A percentile compares a stretch with the other conserved stretches of the same genome.
These are phyloP conservation scores for Neodiprion fabricii DNA, from an alignment of 1,140 invertebrate species.

Conservation along the genomic window DNA sequence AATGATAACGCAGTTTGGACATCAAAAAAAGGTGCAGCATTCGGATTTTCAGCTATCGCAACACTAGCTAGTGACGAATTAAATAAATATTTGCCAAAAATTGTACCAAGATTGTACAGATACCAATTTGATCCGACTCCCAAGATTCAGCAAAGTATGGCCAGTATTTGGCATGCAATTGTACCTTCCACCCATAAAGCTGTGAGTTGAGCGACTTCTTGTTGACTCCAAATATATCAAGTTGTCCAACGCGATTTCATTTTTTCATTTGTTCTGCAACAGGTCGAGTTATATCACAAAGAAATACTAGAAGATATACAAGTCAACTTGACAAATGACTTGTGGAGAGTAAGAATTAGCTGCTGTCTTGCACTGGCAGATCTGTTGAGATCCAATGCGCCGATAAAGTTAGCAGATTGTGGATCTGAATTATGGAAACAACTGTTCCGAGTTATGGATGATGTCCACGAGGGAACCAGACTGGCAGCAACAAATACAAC, in stretches of 20 bases:
- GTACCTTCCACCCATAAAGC: constrained; percentile 86
- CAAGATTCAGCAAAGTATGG: constrained; percentile 90
- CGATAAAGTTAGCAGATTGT: constrained; percentile 47
- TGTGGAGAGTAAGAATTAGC: constrained; percentile 90
- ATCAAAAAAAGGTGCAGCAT: constrained; percentile 90
- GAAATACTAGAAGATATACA: constrained; percentile 85
- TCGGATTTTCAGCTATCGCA: constrained; percentile 87
- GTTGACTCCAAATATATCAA: not conserved
- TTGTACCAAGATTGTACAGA: constrained; percentile 88
- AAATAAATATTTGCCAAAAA: constrained; percentile 79
- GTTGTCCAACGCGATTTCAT: constrained; percentile 16
- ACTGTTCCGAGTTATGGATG: constrained; percentile 90
- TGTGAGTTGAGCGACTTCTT: constrained; percentile 61
- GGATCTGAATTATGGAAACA: constrained; percentile 77
- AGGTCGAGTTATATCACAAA: constrained; percentile 87
- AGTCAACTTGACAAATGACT: constrained; percentile 79
- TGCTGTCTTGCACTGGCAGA: constrained; percentile 88
- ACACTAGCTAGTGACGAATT: constrained; percentile 82
- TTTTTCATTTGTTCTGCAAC: constrained; percentile 25
- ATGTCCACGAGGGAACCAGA: constrained; percentile 90
- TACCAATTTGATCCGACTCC: constrained; percentile 92
- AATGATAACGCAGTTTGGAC: constrained; percentile 95
- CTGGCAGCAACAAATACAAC: constrained; percentile 79
- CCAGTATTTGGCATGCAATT: constrained; percentile 88
- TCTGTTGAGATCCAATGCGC: constrained; percentile 69